These are phyloP conservation scores for Conus betulinus DNA, from an alignment of 1,140 invertebrate genomes.

Conservation along the genomic window DNA sequence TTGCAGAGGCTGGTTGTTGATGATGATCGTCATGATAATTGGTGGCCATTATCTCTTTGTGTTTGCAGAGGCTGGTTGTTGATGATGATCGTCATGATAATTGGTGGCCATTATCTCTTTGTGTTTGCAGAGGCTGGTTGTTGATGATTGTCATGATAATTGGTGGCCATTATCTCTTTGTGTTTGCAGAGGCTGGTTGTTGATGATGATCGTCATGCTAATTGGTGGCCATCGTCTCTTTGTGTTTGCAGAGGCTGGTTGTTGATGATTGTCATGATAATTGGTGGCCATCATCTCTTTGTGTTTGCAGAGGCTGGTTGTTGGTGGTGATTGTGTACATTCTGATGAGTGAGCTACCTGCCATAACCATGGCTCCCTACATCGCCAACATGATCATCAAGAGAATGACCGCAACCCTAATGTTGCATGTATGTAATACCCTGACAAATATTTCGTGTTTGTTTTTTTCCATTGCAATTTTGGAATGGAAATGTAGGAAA, in stretches of 20 bases:
- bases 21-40: constrained; percentile 40
- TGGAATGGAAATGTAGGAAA: no score
- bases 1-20: constrained; percentile 59
- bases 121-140: constrained; percentile 57
- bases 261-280: constrained; percentile 36
- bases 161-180: not conserved
- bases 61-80: constrained; percentile 59
- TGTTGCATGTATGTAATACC: constrained; percentile 31
- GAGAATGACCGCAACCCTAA: constrained; percentile 28
- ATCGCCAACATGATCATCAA: constrained; percentile 53
- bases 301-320: constrained; percentile 56
- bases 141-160: constrained; percentile 41
- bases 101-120: not conserved
- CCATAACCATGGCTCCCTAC: constrained; percentile 62
- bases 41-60: not conserved
- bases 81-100: constrained; percentile 40
- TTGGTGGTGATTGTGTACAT: constrained; percentile 53
- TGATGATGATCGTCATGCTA: constrained; percentile 43
- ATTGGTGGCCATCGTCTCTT: not conserved
- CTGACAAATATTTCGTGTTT: not conserved
- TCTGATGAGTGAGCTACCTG: constrained; percentile 57
- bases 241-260: constrained; percentile 57
- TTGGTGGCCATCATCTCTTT: not conserved
- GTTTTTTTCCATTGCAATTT: not conserved
- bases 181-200: constrained; percentile 57